phyloP scores from a whole-genome alignment of 1,140 invertebrate species.

The Anthonomus grandis region DNA sequence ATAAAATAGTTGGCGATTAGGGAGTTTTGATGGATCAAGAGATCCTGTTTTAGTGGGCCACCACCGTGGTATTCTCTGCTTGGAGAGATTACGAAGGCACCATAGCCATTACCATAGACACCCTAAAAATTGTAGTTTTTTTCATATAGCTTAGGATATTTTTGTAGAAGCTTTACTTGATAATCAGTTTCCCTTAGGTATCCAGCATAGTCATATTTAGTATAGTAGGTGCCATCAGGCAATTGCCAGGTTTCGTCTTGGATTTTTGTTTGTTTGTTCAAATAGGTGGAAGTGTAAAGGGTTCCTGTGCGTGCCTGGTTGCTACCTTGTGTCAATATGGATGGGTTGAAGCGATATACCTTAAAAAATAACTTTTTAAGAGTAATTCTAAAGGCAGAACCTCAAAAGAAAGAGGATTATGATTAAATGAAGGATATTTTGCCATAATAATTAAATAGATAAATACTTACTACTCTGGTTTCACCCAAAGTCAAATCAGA shows the following conservation, averaged over 20 bases:
- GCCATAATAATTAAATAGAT: too few relatives aligned
- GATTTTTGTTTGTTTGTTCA: slow-evolving; percentile 11
- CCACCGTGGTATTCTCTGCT: slow-evolving; percentile 17
- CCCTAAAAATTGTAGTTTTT: background rate
- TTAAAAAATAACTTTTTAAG: too few relatives aligned
- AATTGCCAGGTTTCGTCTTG: slow-evolving; percentile 18
- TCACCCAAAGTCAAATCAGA: slow-evolving; percentile 3
- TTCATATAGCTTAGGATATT: background rate
- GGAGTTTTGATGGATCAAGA: slow-evolving; percentile 13
- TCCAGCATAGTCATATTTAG: slow-evolving; percentile 15
- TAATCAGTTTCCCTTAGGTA: slow-evolving; percentile 15
- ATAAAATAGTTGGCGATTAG: slow-evolving; percentile 18
- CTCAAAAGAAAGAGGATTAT: too few relatives aligned
- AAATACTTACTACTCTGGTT: slow-evolving; percentile 1
- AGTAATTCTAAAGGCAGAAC: too few relatives aligned
- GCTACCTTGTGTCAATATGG: slow-evolving; percentile 9
- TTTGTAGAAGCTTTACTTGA: slow-evolving; percentile 10
- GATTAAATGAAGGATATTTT: too few relatives aligned
- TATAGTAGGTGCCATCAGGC: slow-evolving; percentile 18
- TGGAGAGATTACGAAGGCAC: slow-evolving; percentile 12
- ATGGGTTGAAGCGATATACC: slow-evolving; percentile 7
- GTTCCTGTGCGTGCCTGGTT: slow-evolving; percentile 3
- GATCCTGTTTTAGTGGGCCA: slow-evolving; percentile 14
- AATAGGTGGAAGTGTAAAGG: slow-evolving; percentile 8
- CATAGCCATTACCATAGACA: slow-evolving; percentile 18